Base-by-base conservation (phyloP, 2,113 vertebrate genomes). In the Chaenocephalus aceratus region DNA sequence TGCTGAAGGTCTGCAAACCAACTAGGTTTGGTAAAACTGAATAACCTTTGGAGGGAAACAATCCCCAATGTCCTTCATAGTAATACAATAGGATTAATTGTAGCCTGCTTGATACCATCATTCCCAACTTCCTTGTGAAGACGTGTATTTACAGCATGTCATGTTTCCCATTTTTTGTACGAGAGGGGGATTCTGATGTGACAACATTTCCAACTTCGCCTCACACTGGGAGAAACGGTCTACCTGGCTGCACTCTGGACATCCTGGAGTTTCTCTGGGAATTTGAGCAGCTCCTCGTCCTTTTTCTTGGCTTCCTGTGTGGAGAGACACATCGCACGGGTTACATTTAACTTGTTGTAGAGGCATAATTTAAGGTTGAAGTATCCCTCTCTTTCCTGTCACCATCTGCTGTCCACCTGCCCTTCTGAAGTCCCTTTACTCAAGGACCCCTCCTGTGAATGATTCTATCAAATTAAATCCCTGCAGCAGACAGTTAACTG, bases 231-330 rank as follows among this genome's bases (percentile, higher is more conserved):
- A 44, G 18, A 0, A 57, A 16, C 7, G 18, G 14, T 49, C 95
- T 92, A 99, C 98, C 98, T 97, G 64, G 96, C 93, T 0, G 98
- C 96, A 67, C 97, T 97, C 71, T 97, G 97, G 78, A 99, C 95
- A 15, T 97, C 93, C 15, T 78, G 92, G 48, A 99, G 91, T 87
- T 96, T 98, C 91, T 98, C 97, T 58, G 97, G 96, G 68, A 99
- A 99, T 83, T 92, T 95, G 15, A 99, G 93, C 77, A 99, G 96
- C 77, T 88, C 80, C 81, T 95, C 93, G 53, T 99, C 97, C 90
- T 98, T 99, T 93, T 99, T 99, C 85, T 99, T 96, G 41, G 98
- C 97, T 94, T 99, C 98, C 98, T 99, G 89, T 46, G 70, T 18
- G 36, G 34, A 72, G n/a, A 80, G 30, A 79, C 26, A 69, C 36